A percentile compares a stretch with the other conserved stretches of the same genome.
phyloP scores from a whole-genome alignment of 2,113 vertebrate species.

The Sphyrna mokarran region DNA sequence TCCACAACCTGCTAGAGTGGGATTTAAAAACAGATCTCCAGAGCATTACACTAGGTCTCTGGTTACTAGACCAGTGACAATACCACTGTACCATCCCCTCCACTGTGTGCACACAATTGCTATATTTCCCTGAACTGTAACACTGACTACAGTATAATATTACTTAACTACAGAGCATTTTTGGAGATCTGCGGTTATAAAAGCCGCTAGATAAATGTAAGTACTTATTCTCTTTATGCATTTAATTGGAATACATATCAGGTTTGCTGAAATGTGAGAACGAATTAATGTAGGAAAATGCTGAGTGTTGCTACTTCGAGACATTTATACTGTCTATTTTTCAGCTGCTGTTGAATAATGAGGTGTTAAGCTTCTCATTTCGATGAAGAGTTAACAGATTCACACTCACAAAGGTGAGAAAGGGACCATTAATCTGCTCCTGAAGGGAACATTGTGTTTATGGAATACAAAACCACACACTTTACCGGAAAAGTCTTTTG shows the following conservation, averaged over 20 bases:
- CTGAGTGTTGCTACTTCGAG: neutral
- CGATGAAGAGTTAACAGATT: conserved; percentile 13
- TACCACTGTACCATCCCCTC: too few relatives aligned
- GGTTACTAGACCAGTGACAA: too few relatives aligned
- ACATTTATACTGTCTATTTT: neutral
- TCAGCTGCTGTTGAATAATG: conserved; percentile 3
- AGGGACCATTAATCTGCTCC: neutral
- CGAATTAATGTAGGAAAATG: neutral
- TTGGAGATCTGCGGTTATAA: neutral
- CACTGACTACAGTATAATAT: neutral
- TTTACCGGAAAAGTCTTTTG: neutral
- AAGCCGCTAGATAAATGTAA: neutral
- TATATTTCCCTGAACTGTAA: neutral
- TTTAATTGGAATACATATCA: conserved; percentile 16
- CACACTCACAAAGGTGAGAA: neutral
- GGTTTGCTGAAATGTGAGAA: neutral
- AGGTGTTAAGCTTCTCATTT: neutral
- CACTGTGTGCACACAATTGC: neutral
- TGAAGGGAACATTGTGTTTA: neutral
- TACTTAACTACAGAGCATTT: neutral
- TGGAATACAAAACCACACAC: neutral
- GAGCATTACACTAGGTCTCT: too few relatives aligned
- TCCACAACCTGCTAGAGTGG: too few relatives aligned
- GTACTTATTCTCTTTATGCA: neutral
- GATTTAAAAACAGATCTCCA: too few relatives aligned